Evolutionary conservation across 2,888 invertebrate species (phyloP), one percentile per base, ranked within the genome.

Genomic region (Platypus cylindrus): DNA sequence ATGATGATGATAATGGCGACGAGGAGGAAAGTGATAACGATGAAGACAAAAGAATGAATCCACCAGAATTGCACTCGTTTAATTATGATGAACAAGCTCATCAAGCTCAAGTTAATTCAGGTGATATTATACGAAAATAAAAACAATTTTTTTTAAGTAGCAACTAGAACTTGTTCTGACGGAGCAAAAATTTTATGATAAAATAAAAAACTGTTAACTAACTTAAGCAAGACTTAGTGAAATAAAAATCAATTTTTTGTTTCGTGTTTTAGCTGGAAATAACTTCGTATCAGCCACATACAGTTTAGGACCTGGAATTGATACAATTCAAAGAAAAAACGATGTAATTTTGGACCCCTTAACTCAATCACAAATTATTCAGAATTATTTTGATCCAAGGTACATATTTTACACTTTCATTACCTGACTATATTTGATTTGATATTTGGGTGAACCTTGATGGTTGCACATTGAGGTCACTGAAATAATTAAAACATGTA

Each of bases 11-110:
- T n/a, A n/a, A n/a, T n/a, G n/a, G n/a, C n/a, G n/a, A n/a, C n/a
- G n/a, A n/a, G n/a, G n/a, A n/a, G n/a, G n/a, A n/a, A n/a, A n/a
- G n/a, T n/a, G n/a, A n/a, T n/a, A n/a, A n/a, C n/a, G n/a, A n/a
- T n/a, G 63, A 47, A 8, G 44, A 45, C n/a, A 30, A 40, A 62
- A 13, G 3, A 2, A 45, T 63, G 61, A 66, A 67, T 41, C 58
- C 55, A 26, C 59, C 60, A 1, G 59, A 63, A 29, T 60, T 48
- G 38, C 62, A 64, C n/a, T 56, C 59, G 3, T 66, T 65, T 49
- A 64, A 65, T 45, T 66, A 65, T 45, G 62, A 64, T 40, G 64
- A 66, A 41, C 59, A 60, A 36, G 54, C 54, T n/a, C 47, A 52
- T 29, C 50, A 51, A 24, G 43, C 42, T n/a, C 33, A 36, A 23